Conservation (phyloP, 2,113 vertebrate species). For the Prinia subflava region DNA sequence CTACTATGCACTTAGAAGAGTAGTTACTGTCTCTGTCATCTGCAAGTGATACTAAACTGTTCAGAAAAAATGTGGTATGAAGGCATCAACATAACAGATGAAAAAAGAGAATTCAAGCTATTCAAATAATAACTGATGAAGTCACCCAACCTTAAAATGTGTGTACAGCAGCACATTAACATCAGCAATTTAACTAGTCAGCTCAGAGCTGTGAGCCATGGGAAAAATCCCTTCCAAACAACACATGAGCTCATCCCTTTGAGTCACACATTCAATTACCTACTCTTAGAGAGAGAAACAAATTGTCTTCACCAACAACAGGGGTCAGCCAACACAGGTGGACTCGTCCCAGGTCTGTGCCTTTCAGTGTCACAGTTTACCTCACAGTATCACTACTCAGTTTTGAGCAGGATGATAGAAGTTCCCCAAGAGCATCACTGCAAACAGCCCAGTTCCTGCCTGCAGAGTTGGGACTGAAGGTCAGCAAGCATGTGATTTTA, state of each 20-base stretch:
- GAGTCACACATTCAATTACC: slow-evolving; percentile 8
- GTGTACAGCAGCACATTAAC: slow-evolving; percentile 20
- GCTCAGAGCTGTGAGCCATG: not conserved
- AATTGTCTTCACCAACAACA: not conserved
- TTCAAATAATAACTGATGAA: slow-evolving; percentile 2
- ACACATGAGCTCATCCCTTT: slow-evolving; percentile 35
- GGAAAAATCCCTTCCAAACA: slow-evolving; percentile 14
- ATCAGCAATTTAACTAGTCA: not conserved
- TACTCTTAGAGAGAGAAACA: not conserved
- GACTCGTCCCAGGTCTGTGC: not conserved
- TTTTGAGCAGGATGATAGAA: not conserved
- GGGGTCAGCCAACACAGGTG: not conserved
- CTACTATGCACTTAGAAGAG: not conserved
- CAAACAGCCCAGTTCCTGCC: not conserved
- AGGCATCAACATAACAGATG: not conserved
- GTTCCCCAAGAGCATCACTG: rapidly evolving
- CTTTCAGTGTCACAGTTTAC: not conserved
- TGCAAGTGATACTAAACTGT: not conserved
- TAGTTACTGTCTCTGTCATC: not conserved
- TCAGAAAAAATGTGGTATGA: not conserved
- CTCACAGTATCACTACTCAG: too few relatives aligned
- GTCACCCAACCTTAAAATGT: slow-evolving; percentile 11
- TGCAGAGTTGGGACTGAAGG: not conserved
- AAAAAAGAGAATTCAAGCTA: not conserved
- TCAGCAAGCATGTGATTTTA: not conserved